Percentiles rank a stretch among this genome's conserved stretches.
These are phyloP conservation scores for Leucoraja erinaceus DNA, from an alignment of 2,113 vertebrate genomes.

Conservation along the genomic window DNA sequence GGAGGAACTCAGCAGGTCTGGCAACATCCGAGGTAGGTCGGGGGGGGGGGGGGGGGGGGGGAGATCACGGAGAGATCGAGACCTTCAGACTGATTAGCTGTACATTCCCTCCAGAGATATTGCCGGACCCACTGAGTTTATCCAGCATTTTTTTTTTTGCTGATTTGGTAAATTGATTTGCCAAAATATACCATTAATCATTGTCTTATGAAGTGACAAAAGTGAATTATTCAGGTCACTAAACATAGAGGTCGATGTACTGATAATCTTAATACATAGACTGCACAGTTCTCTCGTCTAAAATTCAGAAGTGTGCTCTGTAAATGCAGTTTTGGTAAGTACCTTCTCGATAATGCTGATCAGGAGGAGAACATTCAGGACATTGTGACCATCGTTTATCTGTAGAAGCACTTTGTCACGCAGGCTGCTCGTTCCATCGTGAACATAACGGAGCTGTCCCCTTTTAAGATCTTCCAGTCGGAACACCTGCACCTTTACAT, in stretches of 20 bases:
- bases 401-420: slow-evolving; percentile 70
- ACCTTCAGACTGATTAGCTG: no score
- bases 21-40: no score
- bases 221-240: not conserved
- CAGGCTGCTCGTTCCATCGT: slow-evolving; percentile 62
- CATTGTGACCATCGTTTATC: slow-evolving; percentile 77
- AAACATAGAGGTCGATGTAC: no score
- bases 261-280: not conserved
- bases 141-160: no score
- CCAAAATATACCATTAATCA: not conserved
- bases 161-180: not conserved
- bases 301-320: not conserved
- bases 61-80: no score
- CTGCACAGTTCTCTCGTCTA: not conserved
- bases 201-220: not conserved
- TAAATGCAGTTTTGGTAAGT: slow-evolving; percentile 26
- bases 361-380: slow-evolving; percentile 73
- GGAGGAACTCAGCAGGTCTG: no score
- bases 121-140: no score
- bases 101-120: no score
- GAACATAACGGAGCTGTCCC: slow-evolving; percentile 70
- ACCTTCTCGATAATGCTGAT: slow-evolving; percentile 68
- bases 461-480: slow-evolving; percentile 63
- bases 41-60: no score
- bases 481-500: slow-evolving; percentile 50